phyloP scores from a whole-genome alignment of 2,113 vertebrate genomes.

The Pyxicephalus adspersus region DNA sequence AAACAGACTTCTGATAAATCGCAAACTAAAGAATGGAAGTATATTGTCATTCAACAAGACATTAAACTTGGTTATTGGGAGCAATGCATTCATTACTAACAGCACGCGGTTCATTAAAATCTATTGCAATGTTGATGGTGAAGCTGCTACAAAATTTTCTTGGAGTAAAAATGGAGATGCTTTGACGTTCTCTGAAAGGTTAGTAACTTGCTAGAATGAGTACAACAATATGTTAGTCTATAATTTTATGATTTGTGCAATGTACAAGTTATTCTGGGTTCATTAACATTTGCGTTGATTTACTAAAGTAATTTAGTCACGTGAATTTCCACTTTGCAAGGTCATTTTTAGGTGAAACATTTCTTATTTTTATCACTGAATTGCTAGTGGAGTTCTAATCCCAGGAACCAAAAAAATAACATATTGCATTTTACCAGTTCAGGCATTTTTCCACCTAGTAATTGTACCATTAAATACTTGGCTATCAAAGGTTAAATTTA shows the following conservation, averaged over 20 bases:
- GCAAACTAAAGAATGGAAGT: conserved; percentile 69
- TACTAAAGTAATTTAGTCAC: no score
- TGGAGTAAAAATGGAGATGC: conserved; percentile 85
- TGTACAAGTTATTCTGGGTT: no score
- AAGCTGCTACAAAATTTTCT: conserved; percentile 68
- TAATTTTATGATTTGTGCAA: neutral
- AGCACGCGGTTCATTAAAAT: conserved; percentile 74
- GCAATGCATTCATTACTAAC: conserved; percentile 75
- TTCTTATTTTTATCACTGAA: no score
- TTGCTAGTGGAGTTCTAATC: no score
- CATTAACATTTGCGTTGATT: no score
- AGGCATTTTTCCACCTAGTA: no score
- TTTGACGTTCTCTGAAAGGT: conserved; percentile 77
- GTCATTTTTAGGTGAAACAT: no score
- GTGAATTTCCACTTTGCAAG: no score
- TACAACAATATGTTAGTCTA: neutral
- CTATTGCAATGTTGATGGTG: conserved; percentile 71
- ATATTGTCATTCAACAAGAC: conserved; percentile 77
- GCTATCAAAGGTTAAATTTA: no score
- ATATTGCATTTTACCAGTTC: no score
- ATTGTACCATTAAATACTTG: no score
- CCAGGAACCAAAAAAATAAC: no score
- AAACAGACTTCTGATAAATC: conserved; percentile 69
- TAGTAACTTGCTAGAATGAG: conserved; percentile 61
- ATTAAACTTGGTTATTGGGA: conserved; percentile 76